Base-by-base conservation (phyloP, 2,888 invertebrate genomes). In the Drosophila sordidula region DNA sequence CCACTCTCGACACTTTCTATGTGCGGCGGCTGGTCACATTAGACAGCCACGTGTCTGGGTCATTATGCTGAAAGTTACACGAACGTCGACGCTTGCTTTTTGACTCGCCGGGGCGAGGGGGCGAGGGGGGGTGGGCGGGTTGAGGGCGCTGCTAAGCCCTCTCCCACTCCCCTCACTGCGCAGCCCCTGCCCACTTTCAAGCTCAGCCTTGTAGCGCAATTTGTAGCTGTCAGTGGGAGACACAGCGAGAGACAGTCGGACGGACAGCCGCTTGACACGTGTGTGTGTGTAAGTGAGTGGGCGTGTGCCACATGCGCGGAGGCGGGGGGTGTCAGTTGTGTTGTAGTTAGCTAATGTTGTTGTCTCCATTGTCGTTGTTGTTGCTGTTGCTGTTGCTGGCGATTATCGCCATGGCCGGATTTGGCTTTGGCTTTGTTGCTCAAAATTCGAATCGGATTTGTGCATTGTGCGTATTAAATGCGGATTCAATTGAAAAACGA, bases 31-130 rank as follows among this genome's bases (percentile, higher is more conserved):
- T 78, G 75, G 86, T 73, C 88, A 89, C 87, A 87, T 89, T 86
- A 89, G 86, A 74, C 87, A 80, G 91, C 75, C 90, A 91, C 90
- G 90, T 91, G 90, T 79, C 90, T 75, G 81, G 89, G 89, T 81
- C 89, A 87, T 90, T 90, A 90, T 75, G 82, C 79, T 81, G 86
- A 83, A 89, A 87, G 89, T 87, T 89, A 89, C 81, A 90, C 77
- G 88, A 82, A 72, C 70, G 70, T 84, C 81, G 83, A 75, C 71
- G 89, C 84, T 89, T 77, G 64, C 80, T 63, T 66, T 83, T 75
- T 22, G 55, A 46, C 38, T 25, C 2, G 26, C 4, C 3, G 51
- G 36, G 39, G 12, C 29, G 39, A 4, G 18, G 5, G 5, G 18
- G 8, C 0, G 32, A 39, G 3, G 1, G 39, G 45, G 1, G 14